phyloP scores from a whole-genome alignment of 1,140 invertebrate species.

The Ostrea edulis region DNA sequence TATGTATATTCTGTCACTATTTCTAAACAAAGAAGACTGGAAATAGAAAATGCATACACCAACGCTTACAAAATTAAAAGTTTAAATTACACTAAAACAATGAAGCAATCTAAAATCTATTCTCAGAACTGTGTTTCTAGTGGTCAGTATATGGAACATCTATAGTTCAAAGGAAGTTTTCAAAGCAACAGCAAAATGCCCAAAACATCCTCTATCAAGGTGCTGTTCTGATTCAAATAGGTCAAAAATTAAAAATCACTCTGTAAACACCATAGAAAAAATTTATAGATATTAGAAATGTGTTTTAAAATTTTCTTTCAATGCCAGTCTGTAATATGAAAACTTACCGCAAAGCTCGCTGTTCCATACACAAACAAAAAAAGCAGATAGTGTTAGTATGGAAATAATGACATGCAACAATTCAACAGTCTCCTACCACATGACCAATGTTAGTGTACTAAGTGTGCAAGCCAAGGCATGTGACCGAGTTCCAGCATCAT shows the following conservation, averaged over 20 bases:
- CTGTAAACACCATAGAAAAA: background rate
- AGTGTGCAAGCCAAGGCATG: background rate
- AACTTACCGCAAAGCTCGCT: slow-evolving; percentile 23
- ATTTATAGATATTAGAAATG: background rate
- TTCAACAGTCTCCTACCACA: background rate
- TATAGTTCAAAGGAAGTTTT: background rate
- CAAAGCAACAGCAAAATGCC: background rate
- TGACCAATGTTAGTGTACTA: background rate
- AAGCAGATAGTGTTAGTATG: background rate
- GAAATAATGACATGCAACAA: background rate
- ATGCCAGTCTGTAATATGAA: background rate
- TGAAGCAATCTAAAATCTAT: background rate
- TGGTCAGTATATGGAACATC: background rate
- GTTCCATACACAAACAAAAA: background rate
- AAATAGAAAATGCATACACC: too few species aligned
- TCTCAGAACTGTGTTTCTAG: background rate
- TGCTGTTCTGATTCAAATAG: background rate
- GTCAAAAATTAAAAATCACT: background rate
- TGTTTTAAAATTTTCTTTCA: background rate
- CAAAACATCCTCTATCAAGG: background rate
- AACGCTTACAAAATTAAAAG: too few species aligned
- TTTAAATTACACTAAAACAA: too few species aligned
- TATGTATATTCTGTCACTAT: background rate
- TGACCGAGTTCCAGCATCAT: background rate
- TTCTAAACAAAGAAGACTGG: background rate